Evolutionary conservation across 2,888 invertebrate species (phyloP).

Genomic region (Mimachlamys varia): DNA sequence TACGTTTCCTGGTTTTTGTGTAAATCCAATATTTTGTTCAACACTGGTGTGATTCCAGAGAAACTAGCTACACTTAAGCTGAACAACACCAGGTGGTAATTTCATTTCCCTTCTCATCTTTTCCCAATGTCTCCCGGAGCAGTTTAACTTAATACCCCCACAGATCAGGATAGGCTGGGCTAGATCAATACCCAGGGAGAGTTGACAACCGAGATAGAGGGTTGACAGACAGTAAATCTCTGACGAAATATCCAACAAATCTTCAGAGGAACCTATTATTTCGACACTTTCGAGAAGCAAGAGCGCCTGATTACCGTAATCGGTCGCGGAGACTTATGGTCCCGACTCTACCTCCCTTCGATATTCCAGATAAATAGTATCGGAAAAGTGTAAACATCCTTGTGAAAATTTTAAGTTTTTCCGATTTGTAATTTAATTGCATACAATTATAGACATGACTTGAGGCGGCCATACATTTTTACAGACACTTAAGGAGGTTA

Average conservation of each 20-base stretch:
- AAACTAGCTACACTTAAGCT: background rate
- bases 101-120: background rate
- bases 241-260: background rate
- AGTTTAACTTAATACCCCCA: constrained; percentile 10
- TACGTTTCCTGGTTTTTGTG: constrained; percentile 5
- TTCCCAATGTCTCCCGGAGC: background rate
- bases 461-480: background rate
- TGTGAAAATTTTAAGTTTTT: background rate
- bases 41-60: background rate
- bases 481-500: too few species aligned
- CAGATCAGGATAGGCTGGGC: background rate
- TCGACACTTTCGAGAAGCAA: background rate
- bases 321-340: background rate
- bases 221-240: constrained; percentile 23
- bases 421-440: background rate
- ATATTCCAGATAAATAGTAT: background rate
- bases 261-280: constrained; percentile 9
- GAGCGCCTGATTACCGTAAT: background rate
- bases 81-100: background rate
- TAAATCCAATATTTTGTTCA: constrained; percentile 33
- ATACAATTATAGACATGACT: background rate
- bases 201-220: background rate
- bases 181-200: background rate
- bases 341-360: background rate
- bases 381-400: background rate